Evolutionary conservation across 2,888 invertebrate species (phyloP).

Genomic region (Athripsodes cinereus): DNA sequence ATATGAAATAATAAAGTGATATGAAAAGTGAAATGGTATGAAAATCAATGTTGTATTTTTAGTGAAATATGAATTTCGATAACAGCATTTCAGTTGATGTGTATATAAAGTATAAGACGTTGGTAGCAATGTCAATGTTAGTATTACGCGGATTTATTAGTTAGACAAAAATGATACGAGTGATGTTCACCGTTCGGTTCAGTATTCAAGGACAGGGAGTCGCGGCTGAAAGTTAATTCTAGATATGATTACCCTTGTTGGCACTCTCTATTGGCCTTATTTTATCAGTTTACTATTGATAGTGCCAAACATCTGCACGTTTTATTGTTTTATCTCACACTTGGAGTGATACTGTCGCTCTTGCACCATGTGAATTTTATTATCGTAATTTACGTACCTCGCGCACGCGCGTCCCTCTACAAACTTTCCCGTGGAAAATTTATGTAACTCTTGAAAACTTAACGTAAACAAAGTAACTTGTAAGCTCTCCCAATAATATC

Average conservation of each 20-base stretch:
- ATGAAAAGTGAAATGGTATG: too few relatives aligned
- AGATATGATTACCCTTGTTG: slow-evolving; percentile 48
- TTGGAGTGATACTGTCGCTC: slow-evolving; percentile 17
- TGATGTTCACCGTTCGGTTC: neutral
- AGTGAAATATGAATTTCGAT: too few relatives aligned
- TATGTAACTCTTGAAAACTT: neutral
- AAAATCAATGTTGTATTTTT: too few relatives aligned
- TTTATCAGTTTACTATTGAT: slow-evolving; percentile 51
- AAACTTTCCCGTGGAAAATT: slow-evolving; percentile 4
- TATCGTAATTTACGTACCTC: slow-evolving; percentile 1
- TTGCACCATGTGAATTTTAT: slow-evolving; percentile 20
- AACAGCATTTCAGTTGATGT: too few relatives aligned
- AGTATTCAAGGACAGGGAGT: slow-evolving; percentile 17
- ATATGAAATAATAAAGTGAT: too few relatives aligned
- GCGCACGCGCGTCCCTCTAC: slow-evolving; percentile 4
- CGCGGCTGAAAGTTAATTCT: slow-evolving; percentile 34
- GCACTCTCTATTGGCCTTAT: slow-evolving; percentile 48
- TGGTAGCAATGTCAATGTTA: too few relatives aligned
- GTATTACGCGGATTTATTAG: too few relatives aligned
- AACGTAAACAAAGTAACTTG: slow-evolving; percentile 1
- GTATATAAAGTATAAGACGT: neutral
- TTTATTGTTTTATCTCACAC: slow-evolving; percentile 17
- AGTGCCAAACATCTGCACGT: slow-evolving; percentile 42
- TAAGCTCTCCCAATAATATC: too few relatives aligned
- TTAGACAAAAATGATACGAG: slow-evolving; percentile 1